These are phyloP conservation scores for Misgurnus mizolepis DNA, from an alignment of 2,113 vertebrate genomes.

Conservation along the genomic window DNA sequence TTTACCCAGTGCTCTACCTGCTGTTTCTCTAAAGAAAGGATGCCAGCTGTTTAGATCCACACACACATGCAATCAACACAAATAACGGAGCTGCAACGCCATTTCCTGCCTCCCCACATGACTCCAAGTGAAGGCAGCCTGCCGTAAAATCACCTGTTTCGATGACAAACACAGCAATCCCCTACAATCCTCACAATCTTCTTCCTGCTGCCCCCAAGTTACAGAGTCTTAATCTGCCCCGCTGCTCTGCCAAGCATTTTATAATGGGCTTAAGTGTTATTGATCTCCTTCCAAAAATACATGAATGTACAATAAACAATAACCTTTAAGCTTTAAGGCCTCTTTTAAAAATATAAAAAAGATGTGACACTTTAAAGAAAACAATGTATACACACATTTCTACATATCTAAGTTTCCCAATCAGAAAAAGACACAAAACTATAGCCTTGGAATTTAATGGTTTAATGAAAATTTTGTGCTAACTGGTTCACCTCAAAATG, in stretches of 20 bases:
- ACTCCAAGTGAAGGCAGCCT: conserved; percentile 71
- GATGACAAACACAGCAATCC: conserved; percentile 68
- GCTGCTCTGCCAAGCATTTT: conserved; percentile 49
- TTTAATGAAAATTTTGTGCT: no score
- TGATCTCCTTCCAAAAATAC: conserved; percentile 7
- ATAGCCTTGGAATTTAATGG: no score
- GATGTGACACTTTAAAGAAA: no score
- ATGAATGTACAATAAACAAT: conserved; percentile 29
- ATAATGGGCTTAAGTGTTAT: conserved; percentile 27
- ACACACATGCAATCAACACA: conserved; percentile 73
- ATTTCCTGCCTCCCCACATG: conserved; percentile 70
- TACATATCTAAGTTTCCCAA: no score
- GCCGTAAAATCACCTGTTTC: conserved; percentile 79
- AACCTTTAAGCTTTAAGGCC: neutral
- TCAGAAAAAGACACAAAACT: no score
- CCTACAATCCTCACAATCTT: conserved; percentile 47
- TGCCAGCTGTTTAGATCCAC: conserved; percentile 73
- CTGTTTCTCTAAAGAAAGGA: conserved; percentile 64
- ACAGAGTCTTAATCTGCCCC: conserved; percentile 47
- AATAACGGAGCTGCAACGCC: conserved; percentile 67
- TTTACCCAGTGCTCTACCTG: conserved; percentile 61
- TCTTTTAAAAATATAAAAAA: no score
- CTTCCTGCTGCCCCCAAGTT: conserved; percentile 64
- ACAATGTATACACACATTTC: no score
- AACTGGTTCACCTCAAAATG: no score